These are phyloP conservation scores for Aleiodes sp. DNA, from an alignment of 1,140 invertebrate genomes.

Conservation along the genomic window DNA sequence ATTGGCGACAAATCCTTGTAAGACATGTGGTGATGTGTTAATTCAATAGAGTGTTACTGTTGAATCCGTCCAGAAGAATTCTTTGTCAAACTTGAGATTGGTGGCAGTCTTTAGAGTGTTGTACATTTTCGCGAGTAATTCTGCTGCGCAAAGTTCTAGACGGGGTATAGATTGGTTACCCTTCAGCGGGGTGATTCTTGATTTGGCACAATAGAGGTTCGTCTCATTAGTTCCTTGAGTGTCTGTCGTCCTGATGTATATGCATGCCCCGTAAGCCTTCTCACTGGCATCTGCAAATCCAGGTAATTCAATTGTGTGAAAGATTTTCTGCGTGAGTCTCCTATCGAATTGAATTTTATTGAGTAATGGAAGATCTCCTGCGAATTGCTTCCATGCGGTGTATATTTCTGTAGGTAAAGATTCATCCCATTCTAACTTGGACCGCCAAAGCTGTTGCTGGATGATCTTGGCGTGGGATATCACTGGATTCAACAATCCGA, in stretches of 20 bases:
- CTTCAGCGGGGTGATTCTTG: constrained; percentile 49
- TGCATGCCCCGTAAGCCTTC: constrained; percentile 39
- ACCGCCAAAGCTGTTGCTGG: too few relatives aligned
- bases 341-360: too few relatives aligned
- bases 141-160: constrained; percentile 41
- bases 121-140: constrained; percentile 33
- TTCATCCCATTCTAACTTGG: too few relatives aligned
- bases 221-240: constrained; percentile 8
- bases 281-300: constrained; percentile 44
- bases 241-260: constrained; percentile 23
- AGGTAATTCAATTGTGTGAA: constrained; percentile 40
- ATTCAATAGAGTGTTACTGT: constrained; percentile 40
- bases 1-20: constrained; percentile 20
- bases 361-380: too few relatives aligned
- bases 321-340: too few relatives aligned
- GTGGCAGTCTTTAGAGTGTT: background rate
- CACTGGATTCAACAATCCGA: too few relatives aligned
- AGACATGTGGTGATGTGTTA: background rate
- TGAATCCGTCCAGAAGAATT: constrained; percentile 39
- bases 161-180: constrained; percentile 40
- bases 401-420: too few relatives aligned
- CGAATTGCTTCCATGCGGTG: too few relatives aligned
- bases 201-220: constrained; percentile 23
- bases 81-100: background rate
- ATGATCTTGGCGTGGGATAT: too few relatives aligned